Evolutionary conservation across 53 echinoderm and acorn worm species (phyloP), one percentile per base, ranked within the genome.

Genomic region (Antedon mediterranea): DNA sequence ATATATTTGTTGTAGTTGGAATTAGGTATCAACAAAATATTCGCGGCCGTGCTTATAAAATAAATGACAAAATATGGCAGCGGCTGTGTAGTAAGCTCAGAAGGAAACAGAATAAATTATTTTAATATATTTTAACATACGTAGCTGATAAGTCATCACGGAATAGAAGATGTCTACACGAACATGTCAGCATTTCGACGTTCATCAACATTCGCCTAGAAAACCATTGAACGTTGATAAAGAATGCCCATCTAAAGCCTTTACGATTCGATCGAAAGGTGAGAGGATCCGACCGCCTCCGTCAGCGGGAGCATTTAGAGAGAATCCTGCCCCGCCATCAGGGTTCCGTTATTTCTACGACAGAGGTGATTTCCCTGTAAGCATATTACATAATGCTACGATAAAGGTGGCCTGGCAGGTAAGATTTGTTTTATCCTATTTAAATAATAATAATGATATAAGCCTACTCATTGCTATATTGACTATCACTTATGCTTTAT

Each of bases 401-500:
- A 94, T 91, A 43, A 94, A 87, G 43, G 87, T 94, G n/a, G 87
- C 91, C 31, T 94, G 95, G 94, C 91, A 94, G 89, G 95, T 94
- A 31, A 80, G 89, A 83, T 13, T 0, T 14, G 8, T 43, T 71
- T 79, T 71, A 31, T 5, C n/a, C n/a, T 30, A 9, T 43, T 6
- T 2, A 43, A 13, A 57, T 2, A 23, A 37, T 57, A 57, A 57
- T 57, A 37, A 37, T 37, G 4, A 11, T 37, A 37, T 37, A n/a
- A n/a, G n/a, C n/a, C n/a, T n/a, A n/a, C n/a, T n/a, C n/a, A n/a
- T n/a, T n/a, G n/a, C n/a, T n/a, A n/a, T n/a, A n/a, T n/a, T n/a
- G n/a, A n/a, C n/a, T n/a, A n/a, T n/a, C n/a, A n/a, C n/a, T n/a
- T n/a, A n/a, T n/a, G n/a, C n/a, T n/a, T n/a, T n/a, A n/a, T n/a